Base-by-base conservation (phyloP, 2,797 vertebrate genomes). In the Ibycter americanus region DNA sequence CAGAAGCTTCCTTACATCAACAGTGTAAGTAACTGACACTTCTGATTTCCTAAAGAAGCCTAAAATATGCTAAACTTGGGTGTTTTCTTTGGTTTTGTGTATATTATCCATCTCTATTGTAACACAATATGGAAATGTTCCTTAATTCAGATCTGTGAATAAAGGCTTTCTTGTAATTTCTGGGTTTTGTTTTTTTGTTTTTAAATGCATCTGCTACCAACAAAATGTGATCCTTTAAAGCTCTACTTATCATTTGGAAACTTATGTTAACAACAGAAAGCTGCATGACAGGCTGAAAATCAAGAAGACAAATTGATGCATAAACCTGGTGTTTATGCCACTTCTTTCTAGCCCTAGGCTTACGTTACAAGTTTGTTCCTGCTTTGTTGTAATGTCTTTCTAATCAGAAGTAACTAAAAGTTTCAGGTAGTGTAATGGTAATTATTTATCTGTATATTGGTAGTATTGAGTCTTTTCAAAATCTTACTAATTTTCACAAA, bases 251-350 rank as follows among this genome's bases (percentile, higher is more conserved):
- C 56, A 5, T 92, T 87, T 79, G 46, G 70, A 95, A 95, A 84
- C 61, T 84, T 86, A 63, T 54, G 84, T 70, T 93, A 79, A 63
- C 88, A 82, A 65, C 83, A 80, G 78, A 92, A 94, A 92, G 52
- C 71, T 87, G 78, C 44, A 15, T 94, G 84, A 93, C 93, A 87
- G 55, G 76, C 82, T 88, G 76, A 92, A 96, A 96, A 95, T 38
- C n/a, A 76, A 44, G 84, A 73, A 23, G 62, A 91, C 58, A 91
- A 88, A 92, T 87, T 22, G 73, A 90, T 93, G 77, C 61, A 44
- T 93, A 88, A 96, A 84, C 26, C 27, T 83, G 40, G 34, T 79
- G 77, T 93, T 94, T 58, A 71, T 79, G 56, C 44, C 5, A 3
- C 36, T 89, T 93, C 77, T 90, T 90, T 83, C 46, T 65, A 89